Evolutionary conservation across 1,140 invertebrate genomes (phyloP), one percentile per base, ranked within the genome.

Genomic region (Oryctes rhinoceros): DNA sequence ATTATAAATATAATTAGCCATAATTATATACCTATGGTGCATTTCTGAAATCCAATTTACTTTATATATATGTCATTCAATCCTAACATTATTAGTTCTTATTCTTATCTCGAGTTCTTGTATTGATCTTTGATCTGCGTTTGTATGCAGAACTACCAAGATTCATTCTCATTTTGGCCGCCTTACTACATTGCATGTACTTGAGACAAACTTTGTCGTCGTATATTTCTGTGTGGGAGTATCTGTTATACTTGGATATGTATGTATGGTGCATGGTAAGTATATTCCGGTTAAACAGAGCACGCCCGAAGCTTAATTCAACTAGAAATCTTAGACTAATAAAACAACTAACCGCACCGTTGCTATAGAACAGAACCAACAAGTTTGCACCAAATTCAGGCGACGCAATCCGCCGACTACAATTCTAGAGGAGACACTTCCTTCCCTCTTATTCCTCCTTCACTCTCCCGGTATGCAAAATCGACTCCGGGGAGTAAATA

Each of bases 261-360:
- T 13, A 53, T 53, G 13, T 15, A 59, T 18, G 53, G 15, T 30
- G 24, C 13, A 59, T 59, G 15, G 53, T 59, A 18, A 59, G 53
- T 18, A 59, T 18, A 59, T 59, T 59, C 15, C 53, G 53, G 53
- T 59, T 59, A 59, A 59, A 59, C 53, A 59, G 53, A 18, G 18
- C n/a, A 7, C n/a, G 15, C 53, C 53, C 53, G 53, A 59, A 59
- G n/a, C 53, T 59, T 59, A 59, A 59, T 59, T 59, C 53, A 59
- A 59, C 53, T 59, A 59, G 53, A 59, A 59, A 59, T 59, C 53
- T 59, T 59, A 59, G 53, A n/a, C 53, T 59, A 59, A 59, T 15
- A 59, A 59, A 59, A 59, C 53, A 59, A 59, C 53, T 44, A 44
- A 44, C 39, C 39, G 39, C 39, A 44, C 39, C 39, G 39, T 44